Percentiles rank a stretch among this genome's conserved stretches.
These are phyloP conservation scores for Brenthis hecate DNA, from an alignment of 2,888 invertebrate species.

Conservation along the genomic window DNA sequence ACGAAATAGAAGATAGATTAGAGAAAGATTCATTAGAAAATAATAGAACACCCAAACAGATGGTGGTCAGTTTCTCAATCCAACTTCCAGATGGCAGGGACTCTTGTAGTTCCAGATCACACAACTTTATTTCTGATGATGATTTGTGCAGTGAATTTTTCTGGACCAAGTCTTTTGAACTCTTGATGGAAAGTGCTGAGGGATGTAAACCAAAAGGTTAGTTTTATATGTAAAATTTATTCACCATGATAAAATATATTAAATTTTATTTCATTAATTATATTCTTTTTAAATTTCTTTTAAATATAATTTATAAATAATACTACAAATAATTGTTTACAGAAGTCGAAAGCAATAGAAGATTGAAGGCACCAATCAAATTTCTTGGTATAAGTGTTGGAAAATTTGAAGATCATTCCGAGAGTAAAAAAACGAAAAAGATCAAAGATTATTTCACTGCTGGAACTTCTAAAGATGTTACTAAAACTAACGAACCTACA, in stretches of 20 bases:
- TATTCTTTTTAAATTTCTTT: conserved; percentile 40
- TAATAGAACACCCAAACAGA: conserved; percentile 89
- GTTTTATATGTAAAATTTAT: neutral
- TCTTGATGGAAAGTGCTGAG: conserved; percentile 85
- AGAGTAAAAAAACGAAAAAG: conserved; percentile 78
- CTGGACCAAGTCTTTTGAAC: conserved; percentile 84
- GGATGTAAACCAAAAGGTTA: conserved; percentile 64
- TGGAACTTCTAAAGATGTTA: conserved; percentile 55
- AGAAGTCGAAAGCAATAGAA: conserved; percentile 66
- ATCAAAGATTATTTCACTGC: conserved; percentile 83
- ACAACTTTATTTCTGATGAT: conserved; percentile 80
- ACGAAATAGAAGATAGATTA: conserved; percentile 92
- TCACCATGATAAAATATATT: neutral
- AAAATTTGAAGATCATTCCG: conserved; percentile 86
- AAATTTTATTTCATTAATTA: neutral
- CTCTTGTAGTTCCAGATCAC: conserved; percentile 84
- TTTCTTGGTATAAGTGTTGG: conserved; percentile 90
- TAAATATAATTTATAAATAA: too few relatives aligned
- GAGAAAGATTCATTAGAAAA: conserved; percentile 91
- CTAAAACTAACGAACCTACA: conserved; percentile 38
- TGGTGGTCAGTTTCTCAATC: conserved; percentile 88
- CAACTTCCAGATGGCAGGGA: conserved; percentile 81
- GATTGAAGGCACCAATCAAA: conserved; percentile 81
- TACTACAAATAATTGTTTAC: conserved; percentile 38
- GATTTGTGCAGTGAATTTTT: conserved; percentile 86